Percentiles rank a stretch among this genome's conserved stretches.
phyloP scores from a whole-genome alignment of 2,888 invertebrate species.

The Seira ritae region DNA sequence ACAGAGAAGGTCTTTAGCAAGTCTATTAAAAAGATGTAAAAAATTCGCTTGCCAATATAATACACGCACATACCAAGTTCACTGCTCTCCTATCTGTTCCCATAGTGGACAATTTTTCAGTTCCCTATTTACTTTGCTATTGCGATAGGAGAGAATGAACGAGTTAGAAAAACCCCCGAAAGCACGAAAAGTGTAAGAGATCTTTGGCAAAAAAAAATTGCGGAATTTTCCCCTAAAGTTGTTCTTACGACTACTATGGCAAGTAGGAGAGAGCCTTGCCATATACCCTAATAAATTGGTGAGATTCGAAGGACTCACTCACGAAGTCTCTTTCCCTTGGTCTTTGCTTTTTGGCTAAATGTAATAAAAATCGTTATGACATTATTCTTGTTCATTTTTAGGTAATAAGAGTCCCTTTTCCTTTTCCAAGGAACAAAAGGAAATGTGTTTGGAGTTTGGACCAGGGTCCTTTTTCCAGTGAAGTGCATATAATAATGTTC shows the following conservation, averaged over 20 bases:
- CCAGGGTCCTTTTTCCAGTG: background rate
- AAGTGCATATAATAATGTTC: slow-evolving; percentile 16
- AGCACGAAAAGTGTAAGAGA: background rate
- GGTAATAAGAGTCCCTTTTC: slow-evolving; percentile 40
- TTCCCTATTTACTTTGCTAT: background rate
- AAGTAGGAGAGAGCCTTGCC: background rate
- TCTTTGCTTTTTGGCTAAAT: slow-evolving; percentile 14
- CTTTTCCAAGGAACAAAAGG: slow-evolving; percentile 46
- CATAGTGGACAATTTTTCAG: slow-evolving; percentile 1
- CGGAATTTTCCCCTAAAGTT: background rate
- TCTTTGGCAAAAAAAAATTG: background rate
- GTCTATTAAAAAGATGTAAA: slow-evolving; percentile 19
- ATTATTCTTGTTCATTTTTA: slow-evolving; percentile 47
- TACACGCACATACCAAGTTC: background rate
- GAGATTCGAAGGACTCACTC: slow-evolving; percentile 13
- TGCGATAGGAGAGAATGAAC: slow-evolving; percentile 4
- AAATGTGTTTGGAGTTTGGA: background rate
- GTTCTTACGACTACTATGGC: background rate
- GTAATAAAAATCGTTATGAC: slow-evolving; percentile 55
- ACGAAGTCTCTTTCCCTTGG: background rate
- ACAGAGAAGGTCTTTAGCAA: slow-evolving; percentile 12
- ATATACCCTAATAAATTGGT: slow-evolving; percentile 45
- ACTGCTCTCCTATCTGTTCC: background rate
- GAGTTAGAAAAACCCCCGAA: slow-evolving; percentile 15
- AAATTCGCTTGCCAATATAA: slow-evolving; percentile 9